Evolutionary conservation across 2,797 vertebrate genomes (phyloP).

Genomic region (Botia almorhae): DNA sequence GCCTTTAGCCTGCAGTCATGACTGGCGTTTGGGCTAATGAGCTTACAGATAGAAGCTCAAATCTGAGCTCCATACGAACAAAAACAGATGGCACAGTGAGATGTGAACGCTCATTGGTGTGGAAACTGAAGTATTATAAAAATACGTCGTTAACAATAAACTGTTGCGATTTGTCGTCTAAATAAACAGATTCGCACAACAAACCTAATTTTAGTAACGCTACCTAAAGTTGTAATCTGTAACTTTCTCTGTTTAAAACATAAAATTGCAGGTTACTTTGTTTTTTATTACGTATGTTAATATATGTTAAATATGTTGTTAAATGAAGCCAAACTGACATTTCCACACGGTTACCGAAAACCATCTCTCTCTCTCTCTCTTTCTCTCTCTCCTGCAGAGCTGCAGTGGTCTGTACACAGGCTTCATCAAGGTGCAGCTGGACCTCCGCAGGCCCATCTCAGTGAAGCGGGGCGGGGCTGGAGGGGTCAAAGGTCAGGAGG

Average conservation of each 20-base stretch:
- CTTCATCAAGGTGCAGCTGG: slow-evolving; percentile 97
- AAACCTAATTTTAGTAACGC: too few relatives aligned
- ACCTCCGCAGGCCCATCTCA: slow-evolving; percentile 88
- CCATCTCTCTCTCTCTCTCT: background rate
- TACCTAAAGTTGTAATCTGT: too few relatives aligned
- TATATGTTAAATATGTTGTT: too few relatives aligned
- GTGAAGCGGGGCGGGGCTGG: slow-evolving; percentile 71
- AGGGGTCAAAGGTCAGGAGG: slow-evolving; percentile 70
- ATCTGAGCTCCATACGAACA: slow-evolving; percentile 69
- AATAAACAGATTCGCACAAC: too few relatives aligned
- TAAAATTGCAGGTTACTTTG: too few relatives aligned
- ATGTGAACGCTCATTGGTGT: background rate
- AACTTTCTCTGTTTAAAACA: too few relatives aligned
- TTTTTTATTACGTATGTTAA: too few relatives aligned
- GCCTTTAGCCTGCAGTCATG: slow-evolving; percentile 36
- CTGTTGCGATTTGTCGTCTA: too few relatives aligned
- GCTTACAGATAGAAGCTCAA: slow-evolving; percentile 63
- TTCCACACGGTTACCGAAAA: too few relatives aligned
- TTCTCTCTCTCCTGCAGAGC: slow-evolving; percentile 72
- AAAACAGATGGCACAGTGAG: slow-evolving; percentile 1
- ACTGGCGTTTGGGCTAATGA: slow-evolving; percentile 59
- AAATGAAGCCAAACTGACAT: too few relatives aligned
- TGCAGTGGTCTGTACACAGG: slow-evolving; percentile 88
- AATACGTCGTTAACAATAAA: too few relatives aligned
- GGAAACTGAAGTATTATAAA: background rate